Base-by-base conservation (phyloP, 2,888 invertebrate genomes). In the Elegia similella region DNA sequence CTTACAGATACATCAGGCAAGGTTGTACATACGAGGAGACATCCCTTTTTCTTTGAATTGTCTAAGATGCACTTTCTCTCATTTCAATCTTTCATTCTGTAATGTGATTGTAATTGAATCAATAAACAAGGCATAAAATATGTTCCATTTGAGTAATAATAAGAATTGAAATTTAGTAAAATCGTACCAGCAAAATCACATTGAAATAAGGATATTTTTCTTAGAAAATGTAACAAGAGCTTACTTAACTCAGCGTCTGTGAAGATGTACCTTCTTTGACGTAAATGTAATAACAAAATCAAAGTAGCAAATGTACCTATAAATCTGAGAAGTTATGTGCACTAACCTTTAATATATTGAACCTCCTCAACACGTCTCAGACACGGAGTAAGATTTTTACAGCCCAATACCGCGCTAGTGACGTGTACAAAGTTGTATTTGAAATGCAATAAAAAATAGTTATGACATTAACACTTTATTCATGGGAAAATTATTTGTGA, bases 341-440 rank as follows among this genome's bases (percentile, higher is more conserved):
- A 32, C 48, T 50, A 16, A 50, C 50, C 50, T 32, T 50, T 50
- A 50, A 32, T 15, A 50, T 34, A 50, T 50, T 12, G 12, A 17
- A 17, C 17, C 12, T 34, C 16, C 34, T 50, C 17, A 34, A 30
- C 34, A 12, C 48, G 16, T 50, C 50, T 50, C 34, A 48, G 38
- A 50, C 50, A 50, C 50, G 50, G 34, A 50, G 12, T 34, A 34
- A 50, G 50, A 50, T 50, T 50, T 50, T 50, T 50, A 50, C 50
- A 50, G 15, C 17, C 38, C 34, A 50, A 34, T 50, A 50, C 38
- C 44, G 67, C 72, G 8, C 34, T 23, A 34, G 10, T 32, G 30
- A 7, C n/a, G 8, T 34, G 8, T 34, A 50, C 34, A 50, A 34
- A 38, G 50, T 50, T 38, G 2, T 23, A 23, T 23, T 23, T 12